Evolutionary conservation across 2,888 invertebrate genomes (phyloP), one percentile per base, ranked within the genome.

Genomic region (Hipparchia sbordonii): DNA sequence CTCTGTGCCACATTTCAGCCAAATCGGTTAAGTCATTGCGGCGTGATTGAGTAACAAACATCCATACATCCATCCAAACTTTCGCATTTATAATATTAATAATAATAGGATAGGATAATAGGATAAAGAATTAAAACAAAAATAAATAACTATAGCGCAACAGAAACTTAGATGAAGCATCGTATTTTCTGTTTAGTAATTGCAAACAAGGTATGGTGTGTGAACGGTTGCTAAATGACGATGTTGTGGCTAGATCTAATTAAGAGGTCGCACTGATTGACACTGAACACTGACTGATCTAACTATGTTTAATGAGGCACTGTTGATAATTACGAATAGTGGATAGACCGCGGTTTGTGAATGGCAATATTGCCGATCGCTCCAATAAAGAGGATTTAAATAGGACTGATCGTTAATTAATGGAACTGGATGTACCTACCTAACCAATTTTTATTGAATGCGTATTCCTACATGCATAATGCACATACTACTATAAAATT

Each of bases 261-360:
- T 67, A 67, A 67, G 56, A 67, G 67, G 56, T 67, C 46, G 57
- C 67, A 46, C 33, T 65, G 65, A 52, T 65, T 65, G 65, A 65
- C 65, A 65, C 51, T 65, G 51, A 51, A 65, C 65, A 65, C 52
- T 65, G 33, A 65, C 52, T 65, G 65, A 65, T 65, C 65, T 65
- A 48, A 48, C 48, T 48, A 33, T 65, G 65, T 65, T 65, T 33
- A 65, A 52, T 52, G 51, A 52, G 23, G 51, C 52, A 65, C 52
- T 52, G 12, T 10, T 23, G 23, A 6, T 51, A 52, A 39, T 65
- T 52, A 52, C 52, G 52, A 52, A 65, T 65, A 52, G 52, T 12
- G 51, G 65, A 65, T 52, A 52, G 39, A 33, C 52, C 12, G 65
- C 33, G 51, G 65, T 65, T 23, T 33, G 65, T 52, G 51, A 65